Conservation (phyloP, 2,888 invertebrate species). For the Synergus japonicus region DNA sequence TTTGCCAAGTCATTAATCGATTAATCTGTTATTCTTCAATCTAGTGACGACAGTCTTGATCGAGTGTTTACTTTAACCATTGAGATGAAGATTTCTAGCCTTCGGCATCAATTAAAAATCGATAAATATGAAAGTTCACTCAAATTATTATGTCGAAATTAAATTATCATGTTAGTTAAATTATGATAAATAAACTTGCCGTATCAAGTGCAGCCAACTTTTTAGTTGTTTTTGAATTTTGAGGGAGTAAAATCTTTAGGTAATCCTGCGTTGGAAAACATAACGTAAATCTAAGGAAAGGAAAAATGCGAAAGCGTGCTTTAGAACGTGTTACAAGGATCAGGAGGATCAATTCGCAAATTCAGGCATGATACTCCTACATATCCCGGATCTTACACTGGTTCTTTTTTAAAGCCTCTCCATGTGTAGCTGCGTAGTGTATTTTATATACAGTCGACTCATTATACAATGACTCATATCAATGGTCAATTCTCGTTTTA, state of each 20-base stretch:
- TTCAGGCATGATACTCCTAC: constrained; percentile 15
- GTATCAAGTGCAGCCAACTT: background rate
- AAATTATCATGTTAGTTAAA: background rate
- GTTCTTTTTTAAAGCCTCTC: constrained; percentile 14
- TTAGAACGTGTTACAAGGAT: constrained; percentile 63
- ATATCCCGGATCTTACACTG: constrained; percentile 23
- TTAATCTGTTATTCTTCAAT: constrained; percentile 9
- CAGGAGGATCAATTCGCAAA: constrained; percentile 48
- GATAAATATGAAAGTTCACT: background rate
- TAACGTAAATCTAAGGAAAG: constrained; percentile 17
- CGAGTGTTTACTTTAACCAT: constrained; percentile 7
- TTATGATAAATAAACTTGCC: no score
- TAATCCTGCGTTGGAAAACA: background rate
- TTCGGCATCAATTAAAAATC: background rate
- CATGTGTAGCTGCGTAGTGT: background rate
- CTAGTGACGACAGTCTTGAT: constrained; percentile 17
- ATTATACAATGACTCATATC: no score
- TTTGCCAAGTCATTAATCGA: constrained; percentile 20
- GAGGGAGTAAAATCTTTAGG: background rate
- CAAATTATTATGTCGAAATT: background rate
- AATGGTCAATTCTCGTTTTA: no score
- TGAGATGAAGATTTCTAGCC: constrained; percentile 14
- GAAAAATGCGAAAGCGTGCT: constrained; percentile 59
- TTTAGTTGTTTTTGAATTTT: background rate
- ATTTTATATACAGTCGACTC: no score